A percentile compares a stretch with the other conserved stretches of the same genome.
Conservation (phyloP, 2,797 vertebrate species). For the Rousettus madagascariensis region DNA sequence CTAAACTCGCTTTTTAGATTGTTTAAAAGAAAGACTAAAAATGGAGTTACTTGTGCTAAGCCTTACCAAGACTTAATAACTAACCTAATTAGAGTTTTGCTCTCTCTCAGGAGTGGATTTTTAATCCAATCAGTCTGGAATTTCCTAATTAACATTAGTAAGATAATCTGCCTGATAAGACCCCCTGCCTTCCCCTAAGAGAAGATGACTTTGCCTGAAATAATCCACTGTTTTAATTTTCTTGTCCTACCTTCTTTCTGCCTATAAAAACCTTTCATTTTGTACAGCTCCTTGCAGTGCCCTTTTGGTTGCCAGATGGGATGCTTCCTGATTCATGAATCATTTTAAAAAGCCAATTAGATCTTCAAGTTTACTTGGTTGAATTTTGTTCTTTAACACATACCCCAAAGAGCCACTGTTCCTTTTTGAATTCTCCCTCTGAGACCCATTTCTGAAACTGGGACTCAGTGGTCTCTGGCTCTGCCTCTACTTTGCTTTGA, state of each 20-base stretch:
- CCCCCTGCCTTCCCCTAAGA: background rate
- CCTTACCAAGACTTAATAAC: background rate
- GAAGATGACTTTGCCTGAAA: background rate
- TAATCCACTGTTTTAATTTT: no score
- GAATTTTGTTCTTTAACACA: background rate
- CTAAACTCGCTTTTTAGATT: slow-evolving; percentile 8
- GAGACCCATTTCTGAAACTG: background rate
- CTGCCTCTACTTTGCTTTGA: background rate
- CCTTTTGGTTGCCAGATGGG: background rate
- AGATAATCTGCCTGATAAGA: background rate
- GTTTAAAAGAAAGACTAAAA: background rate
- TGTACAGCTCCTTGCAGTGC: background rate
- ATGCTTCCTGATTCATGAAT: background rate
- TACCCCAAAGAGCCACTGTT: background rate
- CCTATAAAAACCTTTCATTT: background rate
- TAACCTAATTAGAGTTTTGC: background rate
- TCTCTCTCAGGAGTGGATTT: background rate
- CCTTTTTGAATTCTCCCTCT: background rate
- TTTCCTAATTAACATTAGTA: background rate
- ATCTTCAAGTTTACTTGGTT: no score
- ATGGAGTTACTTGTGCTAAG: background rate
- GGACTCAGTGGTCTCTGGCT: background rate
- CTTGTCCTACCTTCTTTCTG: background rate
- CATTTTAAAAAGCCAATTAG: no score
- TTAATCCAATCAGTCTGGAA: background rate